Evolutionary conservation across 2,797 vertebrate genomes (phyloP).

Genomic region (Periparus ater): DNA sequence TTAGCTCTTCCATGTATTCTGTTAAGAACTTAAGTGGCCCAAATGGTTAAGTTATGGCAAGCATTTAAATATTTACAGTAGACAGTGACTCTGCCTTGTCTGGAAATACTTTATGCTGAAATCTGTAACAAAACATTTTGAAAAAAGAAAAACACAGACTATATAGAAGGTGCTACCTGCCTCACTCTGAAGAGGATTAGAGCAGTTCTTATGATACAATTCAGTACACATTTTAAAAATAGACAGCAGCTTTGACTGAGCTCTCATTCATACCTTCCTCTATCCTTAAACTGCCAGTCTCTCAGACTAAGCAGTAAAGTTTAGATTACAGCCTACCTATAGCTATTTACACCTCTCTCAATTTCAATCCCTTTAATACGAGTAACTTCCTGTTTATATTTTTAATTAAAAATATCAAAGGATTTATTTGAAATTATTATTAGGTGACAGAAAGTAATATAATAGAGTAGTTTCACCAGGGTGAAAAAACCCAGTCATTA

Average conservation of each 20-base stretch:
- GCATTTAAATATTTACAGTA: neutral
- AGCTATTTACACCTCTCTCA: neutral
- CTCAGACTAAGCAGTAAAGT: neutral
- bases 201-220: neutral
- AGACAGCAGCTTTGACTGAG: neutral
- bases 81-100: neutral
- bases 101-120: neutral
- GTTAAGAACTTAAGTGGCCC: neutral
- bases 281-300: neutral
- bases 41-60: neutral
- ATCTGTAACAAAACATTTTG: neutral
- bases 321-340: neutral
- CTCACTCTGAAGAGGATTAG: neutral
- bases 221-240: neutral
- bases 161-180: neutral
- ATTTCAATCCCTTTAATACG: neutral
- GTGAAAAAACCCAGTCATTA: neutral
- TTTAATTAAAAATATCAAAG: neutral
- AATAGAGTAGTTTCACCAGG: neutral
- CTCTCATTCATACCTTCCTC: neutral
- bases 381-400: neutral
- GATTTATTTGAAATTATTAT: neutral
- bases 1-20: neutral
- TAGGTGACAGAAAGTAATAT: neutral
- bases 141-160: neutral